These are phyloP conservation scores for Drosophila persimilis DNA, from an alignment of 1,140 invertebrate species.

Conservation along the genomic window DNA sequence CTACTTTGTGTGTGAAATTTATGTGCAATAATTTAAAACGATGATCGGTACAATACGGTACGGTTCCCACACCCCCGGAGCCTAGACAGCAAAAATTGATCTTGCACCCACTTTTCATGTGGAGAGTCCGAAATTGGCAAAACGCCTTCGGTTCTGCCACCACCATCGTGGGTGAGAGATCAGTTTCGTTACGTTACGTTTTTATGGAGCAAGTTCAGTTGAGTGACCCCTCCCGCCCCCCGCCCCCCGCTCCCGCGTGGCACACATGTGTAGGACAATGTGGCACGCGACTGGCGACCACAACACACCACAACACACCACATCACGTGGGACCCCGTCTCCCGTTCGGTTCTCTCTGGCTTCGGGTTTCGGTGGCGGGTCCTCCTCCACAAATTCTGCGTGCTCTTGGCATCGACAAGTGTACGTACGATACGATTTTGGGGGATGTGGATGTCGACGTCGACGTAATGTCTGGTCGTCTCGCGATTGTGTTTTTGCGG, in stretches of 20 bases:
- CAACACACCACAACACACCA: conserved; percentile 15
- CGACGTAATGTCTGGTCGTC: conserved; percentile 65
- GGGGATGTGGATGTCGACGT: conserved; percentile 55
- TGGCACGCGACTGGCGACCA: conserved; percentile 63
- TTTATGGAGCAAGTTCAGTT: conserved; percentile 73
- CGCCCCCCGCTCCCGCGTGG: background rate
- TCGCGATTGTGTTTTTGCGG: conserved; percentile 46
- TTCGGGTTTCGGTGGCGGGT: too few relatives aligned
- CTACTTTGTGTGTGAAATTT: conserved; percentile 68
- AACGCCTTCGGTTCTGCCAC: conserved; percentile 53
- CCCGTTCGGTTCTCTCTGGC: conserved; percentile 2
- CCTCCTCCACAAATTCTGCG: conserved; percentile 60
- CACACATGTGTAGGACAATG: conserved; percentile 61
- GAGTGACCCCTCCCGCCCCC: conserved; percentile 50
- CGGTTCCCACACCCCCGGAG: conserved; percentile 64
- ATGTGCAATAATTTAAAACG: conserved; percentile 65
- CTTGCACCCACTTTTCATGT: conserved; percentile 48
- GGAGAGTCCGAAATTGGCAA: conserved; percentile 51
- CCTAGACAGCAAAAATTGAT: conserved; percentile 29
- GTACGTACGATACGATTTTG: conserved; percentile 39
- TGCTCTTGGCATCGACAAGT: conserved; percentile 70
- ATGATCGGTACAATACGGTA: background rate
- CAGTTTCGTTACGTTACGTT: conserved; percentile 28
- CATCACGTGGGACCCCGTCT: conserved; percentile 40
- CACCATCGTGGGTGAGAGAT: conserved; percentile 5